phyloP scores from a whole-genome alignment of 2,113 vertebrate species.

The Semnornis frantzii region DNA sequence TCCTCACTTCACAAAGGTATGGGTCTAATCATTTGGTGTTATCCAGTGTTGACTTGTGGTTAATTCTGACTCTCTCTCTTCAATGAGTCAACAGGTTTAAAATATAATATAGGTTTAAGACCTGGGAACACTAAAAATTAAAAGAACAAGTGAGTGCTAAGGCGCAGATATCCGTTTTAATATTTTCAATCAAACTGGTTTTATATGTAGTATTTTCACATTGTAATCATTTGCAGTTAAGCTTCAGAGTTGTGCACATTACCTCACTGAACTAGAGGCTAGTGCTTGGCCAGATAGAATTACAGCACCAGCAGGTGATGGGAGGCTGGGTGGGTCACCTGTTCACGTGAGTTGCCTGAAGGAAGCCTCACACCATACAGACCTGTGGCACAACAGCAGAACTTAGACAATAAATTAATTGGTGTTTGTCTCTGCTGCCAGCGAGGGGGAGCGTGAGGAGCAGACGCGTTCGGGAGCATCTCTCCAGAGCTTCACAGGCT shows the following conservation, averaged over 20 bases:
- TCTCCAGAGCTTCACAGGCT: not conserved
- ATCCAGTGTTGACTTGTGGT: not conserved
- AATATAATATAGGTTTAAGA: not conserved
- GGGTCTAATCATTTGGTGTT: not conserved
- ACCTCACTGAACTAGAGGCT: not conserved
- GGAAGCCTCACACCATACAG: not conserved
- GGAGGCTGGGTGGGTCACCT: not conserved
- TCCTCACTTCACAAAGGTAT: not conserved
- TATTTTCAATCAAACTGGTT: not conserved
- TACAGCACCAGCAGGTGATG: not conserved
- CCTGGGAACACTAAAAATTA: not conserved
- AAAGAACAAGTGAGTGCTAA: not conserved
- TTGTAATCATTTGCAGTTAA: constrained; percentile 26
- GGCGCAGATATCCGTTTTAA: not conserved
- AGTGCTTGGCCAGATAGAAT: constrained; percentile 1
- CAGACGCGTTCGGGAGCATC: not conserved
- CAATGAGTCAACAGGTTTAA: not conserved
- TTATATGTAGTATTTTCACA: not conserved
- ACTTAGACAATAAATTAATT: constrained; percentile 42
- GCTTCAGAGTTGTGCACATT: not conserved
- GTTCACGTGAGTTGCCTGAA: not conserved
- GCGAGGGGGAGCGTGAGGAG: not conserved
- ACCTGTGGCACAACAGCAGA: not conserved
- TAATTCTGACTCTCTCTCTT: not conserved
- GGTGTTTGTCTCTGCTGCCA: not conserved